Evolutionary conservation across 2,888 invertebrate species (phyloP).

Genomic region (Drosophila colorata): DNA sequence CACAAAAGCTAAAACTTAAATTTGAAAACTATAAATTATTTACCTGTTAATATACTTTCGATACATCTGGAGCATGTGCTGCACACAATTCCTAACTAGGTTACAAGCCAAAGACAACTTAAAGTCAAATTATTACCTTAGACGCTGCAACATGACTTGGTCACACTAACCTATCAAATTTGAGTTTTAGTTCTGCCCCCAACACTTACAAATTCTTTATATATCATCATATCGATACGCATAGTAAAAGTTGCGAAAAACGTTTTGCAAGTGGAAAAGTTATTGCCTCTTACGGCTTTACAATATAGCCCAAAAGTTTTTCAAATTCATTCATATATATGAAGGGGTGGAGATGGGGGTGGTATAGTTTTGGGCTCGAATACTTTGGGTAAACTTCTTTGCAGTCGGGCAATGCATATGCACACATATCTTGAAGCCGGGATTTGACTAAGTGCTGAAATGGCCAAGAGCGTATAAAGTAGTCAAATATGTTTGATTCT

Average conservation of each 20-base stretch:
- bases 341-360: neutral
- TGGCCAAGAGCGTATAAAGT: constrained; percentile 40
- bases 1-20: neutral
- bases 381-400: constrained; percentile 32
- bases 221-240: constrained; percentile 8
- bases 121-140: constrained; percentile 2
- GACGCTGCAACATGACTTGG: neutral
- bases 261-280: constrained; percentile 62
- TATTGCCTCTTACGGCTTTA: constrained; percentile 63
- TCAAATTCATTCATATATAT: constrained; percentile 40
- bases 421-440: constrained; percentile 42
- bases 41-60: neutral
- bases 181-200: neutral
- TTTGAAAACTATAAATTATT: neutral
- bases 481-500: constrained; percentile 12
- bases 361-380: neutral
- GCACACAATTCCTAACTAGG: neutral
- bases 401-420: constrained; percentile 50
- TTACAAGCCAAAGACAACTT: neutral
- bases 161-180: neutral
- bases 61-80: neutral
- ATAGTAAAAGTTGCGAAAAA: constrained; percentile 44
- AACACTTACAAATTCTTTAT: constrained; percentile 26
- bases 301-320: constrained; percentile 54
- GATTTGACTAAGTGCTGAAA: constrained; percentile 60